phyloP scores from a whole-genome alignment of 1,140 invertebrate species.

The Marisa cornuarietis region DNA sequence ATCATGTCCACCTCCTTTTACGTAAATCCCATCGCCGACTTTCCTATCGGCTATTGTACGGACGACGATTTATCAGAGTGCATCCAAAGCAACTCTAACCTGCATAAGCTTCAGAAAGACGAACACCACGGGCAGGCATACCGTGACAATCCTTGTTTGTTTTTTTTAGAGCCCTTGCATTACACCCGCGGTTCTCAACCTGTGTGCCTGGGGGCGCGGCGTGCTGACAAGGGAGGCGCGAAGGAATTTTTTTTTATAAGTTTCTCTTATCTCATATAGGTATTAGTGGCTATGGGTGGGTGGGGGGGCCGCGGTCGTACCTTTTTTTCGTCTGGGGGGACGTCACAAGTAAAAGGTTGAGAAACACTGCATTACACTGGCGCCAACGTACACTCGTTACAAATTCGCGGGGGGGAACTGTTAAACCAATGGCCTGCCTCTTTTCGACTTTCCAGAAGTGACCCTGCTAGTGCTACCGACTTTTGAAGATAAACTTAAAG shows the following conservation, averaged over 20 bases:
- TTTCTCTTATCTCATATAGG: too few species aligned
- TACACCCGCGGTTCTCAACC: too few species aligned
- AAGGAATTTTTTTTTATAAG: too few species aligned
- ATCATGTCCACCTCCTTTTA: conserved; percentile 14
- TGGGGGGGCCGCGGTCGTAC: too few species aligned
- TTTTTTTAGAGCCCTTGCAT: not conserved
- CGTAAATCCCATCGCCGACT: not conserved
- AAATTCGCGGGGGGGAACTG: not conserved
- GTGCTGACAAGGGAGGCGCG: too few species aligned
- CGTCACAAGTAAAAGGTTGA: too few species aligned
- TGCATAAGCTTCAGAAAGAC: not conserved
- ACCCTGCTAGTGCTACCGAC: not conserved
- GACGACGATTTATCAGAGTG: not conserved
- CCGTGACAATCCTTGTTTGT: not conserved
- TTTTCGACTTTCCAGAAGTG: not conserved
- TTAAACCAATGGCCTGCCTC: not conserved
- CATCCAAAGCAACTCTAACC: not conserved
- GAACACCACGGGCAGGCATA: not conserved
- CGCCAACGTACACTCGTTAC: not conserved
- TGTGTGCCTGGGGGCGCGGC: too few species aligned
- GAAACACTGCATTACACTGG: too few species aligned
- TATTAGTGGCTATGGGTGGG: too few species aligned
- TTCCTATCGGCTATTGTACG: not conserved
- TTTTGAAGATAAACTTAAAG: not conserved
- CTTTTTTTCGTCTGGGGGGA: too few species aligned